Percentiles rank a stretch among this genome's conserved stretches.
phyloP scores from a whole-genome alignment of 2,113 vertebrate species.

The Ancistrus triradiatus region DNA sequence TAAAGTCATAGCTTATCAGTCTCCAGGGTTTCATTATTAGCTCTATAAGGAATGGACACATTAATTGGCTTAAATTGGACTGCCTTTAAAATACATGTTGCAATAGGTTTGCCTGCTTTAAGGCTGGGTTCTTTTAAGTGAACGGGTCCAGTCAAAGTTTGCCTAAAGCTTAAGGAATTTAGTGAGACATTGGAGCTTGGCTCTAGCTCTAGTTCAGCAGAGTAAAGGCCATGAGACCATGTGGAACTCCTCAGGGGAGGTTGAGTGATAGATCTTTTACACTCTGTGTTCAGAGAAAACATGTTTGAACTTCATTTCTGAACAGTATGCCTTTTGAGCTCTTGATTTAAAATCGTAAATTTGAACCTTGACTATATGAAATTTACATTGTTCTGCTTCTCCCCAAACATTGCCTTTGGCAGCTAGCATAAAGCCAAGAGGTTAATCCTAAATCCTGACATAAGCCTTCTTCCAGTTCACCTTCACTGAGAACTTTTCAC shows the following conservation, averaged over 20 bases:
- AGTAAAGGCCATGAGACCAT: slow-evolving; percentile 34
- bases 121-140: background rate
- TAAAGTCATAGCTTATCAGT: background rate
- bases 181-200: slow-evolving; percentile 32
- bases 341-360: slow-evolving; percentile 39
- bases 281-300: slow-evolving; percentile 52
- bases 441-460: slow-evolving; percentile 31
- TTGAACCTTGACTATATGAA: slow-evolving; percentile 55
- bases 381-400: slow-evolving; percentile 53
- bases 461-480: slow-evolving; percentile 13
- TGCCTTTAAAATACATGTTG: slow-evolving; percentile 1
- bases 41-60: background rate
- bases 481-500: slow-evolving; percentile 23
- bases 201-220: slow-evolving; percentile 15
- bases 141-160: slow-evolving; percentile 20
- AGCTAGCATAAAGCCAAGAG: slow-evolving; percentile 43
- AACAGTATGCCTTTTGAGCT: slow-evolving; percentile 42
- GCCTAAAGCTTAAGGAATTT: slow-evolving; percentile 33
- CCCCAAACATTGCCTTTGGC: slow-evolving; percentile 27
- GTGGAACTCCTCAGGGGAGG: slow-evolving; percentile 44
- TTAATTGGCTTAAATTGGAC: background rate
- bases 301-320: slow-evolving; percentile 38
- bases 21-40: background rate
- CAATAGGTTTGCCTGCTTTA: slow-evolving; percentile 2
- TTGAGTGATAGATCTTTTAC: slow-evolving; percentile 54